These are phyloP conservation scores for Noctua janthina DNA, from an alignment of 2,888 invertebrate genomes.

Conservation along the genomic window DNA sequence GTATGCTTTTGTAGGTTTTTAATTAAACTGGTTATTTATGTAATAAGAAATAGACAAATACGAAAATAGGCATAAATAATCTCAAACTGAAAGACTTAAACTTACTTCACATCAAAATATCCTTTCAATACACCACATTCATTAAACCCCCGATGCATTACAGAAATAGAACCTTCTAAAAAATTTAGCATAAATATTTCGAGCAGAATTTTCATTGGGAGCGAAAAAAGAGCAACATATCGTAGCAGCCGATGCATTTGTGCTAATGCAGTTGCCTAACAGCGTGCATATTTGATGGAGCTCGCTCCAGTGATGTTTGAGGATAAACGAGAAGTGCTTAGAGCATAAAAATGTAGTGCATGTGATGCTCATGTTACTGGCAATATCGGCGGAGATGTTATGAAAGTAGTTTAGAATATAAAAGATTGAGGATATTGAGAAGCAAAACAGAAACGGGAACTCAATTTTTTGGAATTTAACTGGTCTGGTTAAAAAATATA, in stretches of 20 bases:
- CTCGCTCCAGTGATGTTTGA: conserved; percentile 46
- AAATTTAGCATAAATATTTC: conserved; percentile 32
- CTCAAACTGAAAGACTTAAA: neutral
- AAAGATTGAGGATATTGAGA: neutral
- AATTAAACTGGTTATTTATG: neutral
- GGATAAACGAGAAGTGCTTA: conserved; percentile 38
- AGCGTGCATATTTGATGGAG: conserved; percentile 62
- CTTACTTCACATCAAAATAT: neutral
- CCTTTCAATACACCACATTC: neutral
- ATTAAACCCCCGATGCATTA: conserved; percentile 1
- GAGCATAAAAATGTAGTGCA: conserved; percentile 39
- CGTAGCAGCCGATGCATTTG: conserved; percentile 55
- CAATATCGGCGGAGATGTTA: conserved; percentile 4
- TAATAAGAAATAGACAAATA: neutral
- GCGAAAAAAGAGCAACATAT: conserved; percentile 55
- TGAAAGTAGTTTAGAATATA: conserved; percentile 8
- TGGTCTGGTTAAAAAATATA: neutral
- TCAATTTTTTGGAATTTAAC: neutral
- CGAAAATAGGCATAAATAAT: neutral
- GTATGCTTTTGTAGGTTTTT: neutral
- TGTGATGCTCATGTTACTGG: conserved; percentile 24
- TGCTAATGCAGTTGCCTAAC: conserved; percentile 66
- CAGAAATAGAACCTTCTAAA: conserved; percentile 12
- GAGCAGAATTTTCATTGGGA: conserved; percentile 39
- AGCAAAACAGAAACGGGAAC: neutral